Percentiles rank a stretch among this genome's conserved stretches.
Conservation (phyloP, 2,797 vertebrate genomes). For the Trachurus trachurus region DNA sequence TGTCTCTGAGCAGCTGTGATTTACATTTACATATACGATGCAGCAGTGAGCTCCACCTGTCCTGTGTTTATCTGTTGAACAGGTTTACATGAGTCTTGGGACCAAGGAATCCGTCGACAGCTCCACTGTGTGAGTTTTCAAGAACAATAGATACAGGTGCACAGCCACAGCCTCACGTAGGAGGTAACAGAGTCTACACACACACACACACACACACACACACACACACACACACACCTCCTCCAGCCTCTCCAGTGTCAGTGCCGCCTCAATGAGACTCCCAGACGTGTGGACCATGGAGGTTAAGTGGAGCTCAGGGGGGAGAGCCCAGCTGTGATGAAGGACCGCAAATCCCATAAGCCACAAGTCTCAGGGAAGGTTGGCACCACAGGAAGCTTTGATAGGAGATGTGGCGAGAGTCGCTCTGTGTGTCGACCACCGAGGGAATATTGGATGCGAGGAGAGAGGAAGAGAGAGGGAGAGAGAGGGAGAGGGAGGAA, state of each 20-base stretch:
- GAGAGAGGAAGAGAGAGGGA: constrained; percentile 6
- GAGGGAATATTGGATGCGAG: constrained; percentile 50
- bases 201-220: constrained; percentile 1
- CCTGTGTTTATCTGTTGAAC: constrained; percentile 3
- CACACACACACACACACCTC: constrained; percentile 1
- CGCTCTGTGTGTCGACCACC: constrained; percentile 12
- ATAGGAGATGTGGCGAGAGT: constrained; percentile 42
- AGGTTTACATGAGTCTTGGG: neutral
- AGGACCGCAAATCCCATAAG: constrained; percentile 73
- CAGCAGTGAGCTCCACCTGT: neutral
- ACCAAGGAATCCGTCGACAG: neutral
- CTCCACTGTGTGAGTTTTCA: constrained; percentile 7
- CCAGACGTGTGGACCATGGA: constrained; percentile 43
- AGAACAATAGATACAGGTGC: constrained; percentile 27
- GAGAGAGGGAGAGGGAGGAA: constrained; percentile 35
- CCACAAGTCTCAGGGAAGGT: constrained; percentile 66
- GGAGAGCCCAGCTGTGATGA: constrained; percentile 74
- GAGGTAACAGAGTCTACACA: constrained; percentile 6
- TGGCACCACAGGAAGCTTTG: constrained; percentile 68
- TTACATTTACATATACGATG: neutral
- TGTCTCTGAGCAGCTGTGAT: neutral
- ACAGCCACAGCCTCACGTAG: constrained; percentile 8
- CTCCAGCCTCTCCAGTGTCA: constrained; percentile 25
- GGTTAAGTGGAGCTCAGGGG: constrained; percentile 77
- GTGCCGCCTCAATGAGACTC: constrained; percentile 36